Percentiles rank a stretch among this genome's conserved stretches.
Conservation (phyloP, 2,113 vertebrate genomes). For the Setophaga kirtlandii region DNA sequence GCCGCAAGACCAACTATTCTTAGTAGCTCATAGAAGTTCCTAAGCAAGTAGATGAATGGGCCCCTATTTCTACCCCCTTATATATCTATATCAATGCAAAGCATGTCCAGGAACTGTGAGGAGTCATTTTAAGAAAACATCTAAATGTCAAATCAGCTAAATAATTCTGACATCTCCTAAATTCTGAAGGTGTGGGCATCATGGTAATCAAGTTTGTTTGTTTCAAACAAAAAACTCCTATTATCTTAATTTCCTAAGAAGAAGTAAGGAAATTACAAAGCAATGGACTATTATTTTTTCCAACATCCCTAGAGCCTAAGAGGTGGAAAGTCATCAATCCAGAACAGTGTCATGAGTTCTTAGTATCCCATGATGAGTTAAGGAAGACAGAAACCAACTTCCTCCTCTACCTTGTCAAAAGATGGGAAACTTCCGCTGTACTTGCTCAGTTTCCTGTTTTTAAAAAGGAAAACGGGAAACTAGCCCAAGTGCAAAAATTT, state of each 20-base stretch:
- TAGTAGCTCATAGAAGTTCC: neutral
- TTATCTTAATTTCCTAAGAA: neutral
- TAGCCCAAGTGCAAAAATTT: neutral
- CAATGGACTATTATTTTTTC: neutral
- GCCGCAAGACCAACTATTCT: neutral
- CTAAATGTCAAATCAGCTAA: neutral
- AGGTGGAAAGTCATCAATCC: neutral
- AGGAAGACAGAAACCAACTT: neutral
- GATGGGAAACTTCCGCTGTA: neutral
- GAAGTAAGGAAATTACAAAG: neutral
- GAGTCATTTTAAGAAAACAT: neutral
- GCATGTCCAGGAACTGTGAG: neutral
- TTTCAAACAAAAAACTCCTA: neutral
- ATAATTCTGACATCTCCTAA: neutral
- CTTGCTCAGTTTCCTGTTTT: neutral
- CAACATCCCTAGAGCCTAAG: neutral
- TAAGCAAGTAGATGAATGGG: neutral
- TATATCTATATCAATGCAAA: neutral
- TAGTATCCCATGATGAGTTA: neutral
- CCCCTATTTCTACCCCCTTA: neutral
- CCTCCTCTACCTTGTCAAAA: neutral
- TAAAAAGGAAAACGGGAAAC: conserved; percentile 9
- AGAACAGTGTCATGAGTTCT: neutral
- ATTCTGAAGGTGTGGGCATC: neutral
- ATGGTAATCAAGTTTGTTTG: neutral